Evolutionary conservation across 53 echinoderm and acorn worm genomes (phyloP), one percentile per base, ranked within the genome.

Genomic region (Arbacia lixula): DNA sequence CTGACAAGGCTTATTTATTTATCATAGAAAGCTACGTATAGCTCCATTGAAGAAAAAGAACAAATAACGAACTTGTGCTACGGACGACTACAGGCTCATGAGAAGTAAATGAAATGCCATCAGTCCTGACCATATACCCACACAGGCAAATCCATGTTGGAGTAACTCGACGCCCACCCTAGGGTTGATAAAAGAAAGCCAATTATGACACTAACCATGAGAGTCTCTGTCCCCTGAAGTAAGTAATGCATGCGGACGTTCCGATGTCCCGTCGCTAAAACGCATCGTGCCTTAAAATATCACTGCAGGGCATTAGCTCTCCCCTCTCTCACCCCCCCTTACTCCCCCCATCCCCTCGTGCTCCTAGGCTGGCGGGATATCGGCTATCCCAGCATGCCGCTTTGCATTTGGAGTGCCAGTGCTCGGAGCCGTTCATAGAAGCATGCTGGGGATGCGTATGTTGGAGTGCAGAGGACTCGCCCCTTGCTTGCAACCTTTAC

Each of bases 181-280:
- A 26, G 57, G 34, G 36, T 77, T 58, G 77, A 58, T 36, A 77
- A 20, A 74, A 19, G 53, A 74, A 77, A 77, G 77, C 57, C 77
- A 77, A 77, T 77, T 77, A 77, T 77, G 74, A 74, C 74, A 74
- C 51, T 74, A 53, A 74, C 74, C 74, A 19, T 74, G 52, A 74
- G 74, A 74, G 74, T 49, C 74, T 2, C 49, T 29, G 74, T 74
- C 74, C 74, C 74, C 22, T 24, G 51, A 36, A 57, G 58, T 77
- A 57, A 77, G 57, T 36, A 77, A 77, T 58, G 77, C 57, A 58
- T 58, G 77, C 77, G 36, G 77, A 57, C 56, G 31, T 58, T 58
- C 77, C 28, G 77, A 57, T 36, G 31, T 58, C 77, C 77, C 28
- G 55, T 40, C 6, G 58, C 77, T 77, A 58, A 36, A 77, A 77